Percentiles rank a stretch among this genome's conserved stretches.
phyloP scores from a whole-genome alignment of 2,888 invertebrate genomes.

The Notodonta ziczac region DNA sequence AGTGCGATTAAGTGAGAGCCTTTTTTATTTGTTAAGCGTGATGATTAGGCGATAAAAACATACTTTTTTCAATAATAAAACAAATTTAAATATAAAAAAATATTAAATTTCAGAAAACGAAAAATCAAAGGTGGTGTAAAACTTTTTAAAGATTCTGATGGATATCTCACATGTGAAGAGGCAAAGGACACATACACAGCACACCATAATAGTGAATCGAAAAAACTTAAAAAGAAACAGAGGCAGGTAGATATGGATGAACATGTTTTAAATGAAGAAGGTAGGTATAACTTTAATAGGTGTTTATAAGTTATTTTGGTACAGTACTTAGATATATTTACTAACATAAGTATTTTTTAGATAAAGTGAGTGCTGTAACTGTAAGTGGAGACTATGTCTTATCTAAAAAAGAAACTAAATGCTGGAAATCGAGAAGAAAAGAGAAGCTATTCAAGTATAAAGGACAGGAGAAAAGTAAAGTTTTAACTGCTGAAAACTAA shows the following conservation, averaged over 20 bases:
- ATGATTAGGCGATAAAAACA: no score
- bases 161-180: constrained; percentile 67
- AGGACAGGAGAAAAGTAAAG: constrained; percentile 60
- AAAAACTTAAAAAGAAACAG: constrained; percentile 54
- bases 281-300: constrained; percentile 36
- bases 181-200: constrained; percentile 62
- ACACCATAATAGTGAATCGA: constrained; percentile 61
- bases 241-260: constrained; percentile 45
- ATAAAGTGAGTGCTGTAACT: constrained; percentile 65
- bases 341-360: constrained; percentile 44
- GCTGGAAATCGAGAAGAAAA: constrained; percentile 83
- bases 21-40: not conserved
- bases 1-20: constrained; percentile 53
- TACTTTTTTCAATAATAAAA: no score
- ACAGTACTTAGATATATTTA: not conserved
- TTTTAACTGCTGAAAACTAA: constrained; percentile 36
- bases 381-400: constrained; percentile 76
- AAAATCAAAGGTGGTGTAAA: constrained; percentile 77
- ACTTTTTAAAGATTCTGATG: constrained; percentile 71
- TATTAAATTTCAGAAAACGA: constrained; percentile 52
- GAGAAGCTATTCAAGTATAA: constrained; percentile 80
- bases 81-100: no score
- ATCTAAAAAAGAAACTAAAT: constrained; percentile 75
- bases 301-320: not conserved
- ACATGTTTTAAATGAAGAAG: constrained; percentile 46